Evolutionary conservation across 2,113 vertebrate species (phyloP).

Genomic region (Boleophthalmus pectinirostris): DNA sequence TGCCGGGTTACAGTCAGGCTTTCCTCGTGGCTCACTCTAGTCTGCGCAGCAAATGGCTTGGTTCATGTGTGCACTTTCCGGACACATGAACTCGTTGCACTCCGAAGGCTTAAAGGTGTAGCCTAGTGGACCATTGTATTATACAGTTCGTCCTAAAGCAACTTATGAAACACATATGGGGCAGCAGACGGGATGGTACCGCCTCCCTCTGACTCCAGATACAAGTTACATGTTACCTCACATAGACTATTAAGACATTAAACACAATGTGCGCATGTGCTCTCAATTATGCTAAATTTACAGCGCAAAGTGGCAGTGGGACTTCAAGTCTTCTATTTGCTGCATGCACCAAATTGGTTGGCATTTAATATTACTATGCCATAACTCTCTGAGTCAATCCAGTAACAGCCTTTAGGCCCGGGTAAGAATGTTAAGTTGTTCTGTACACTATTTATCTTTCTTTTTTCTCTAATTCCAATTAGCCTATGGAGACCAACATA

Average conservation of each 20-base stretch:
- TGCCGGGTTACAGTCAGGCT: constrained; percentile 25
- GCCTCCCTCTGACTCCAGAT: constrained; percentile 8
- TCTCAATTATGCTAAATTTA: constrained; percentile 26
- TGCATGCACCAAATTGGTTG: constrained; percentile 27
- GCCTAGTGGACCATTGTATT: constrained; percentile 10
- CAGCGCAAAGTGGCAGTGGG: constrained; percentile 54
- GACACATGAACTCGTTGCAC: constrained; percentile 71
- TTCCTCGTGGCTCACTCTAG: constrained; percentile 27
- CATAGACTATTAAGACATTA: constrained; percentile 60
- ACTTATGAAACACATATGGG: neutral
- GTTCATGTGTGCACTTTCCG: constrained; percentile 54
- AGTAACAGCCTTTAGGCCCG: too few relatives aligned
- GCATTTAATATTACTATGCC: neutral
- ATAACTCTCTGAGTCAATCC: constrained; percentile 2
- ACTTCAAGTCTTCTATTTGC: constrained; percentile 50
- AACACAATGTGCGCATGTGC: constrained; percentile 60
- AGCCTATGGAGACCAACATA: too few relatives aligned
- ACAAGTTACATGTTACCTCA: constrained; percentile 59
- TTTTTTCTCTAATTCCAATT: too few relatives aligned
- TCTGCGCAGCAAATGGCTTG: constrained; percentile 13
- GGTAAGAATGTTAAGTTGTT: too few relatives aligned
- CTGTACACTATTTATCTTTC: too few relatives aligned
- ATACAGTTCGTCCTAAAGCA: neutral
- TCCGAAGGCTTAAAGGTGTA: constrained; percentile 65
- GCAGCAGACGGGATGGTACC: neutral